Base-by-base conservation (phyloP, 2,797 vertebrate genomes). In the Vultur gryphus region DNA sequence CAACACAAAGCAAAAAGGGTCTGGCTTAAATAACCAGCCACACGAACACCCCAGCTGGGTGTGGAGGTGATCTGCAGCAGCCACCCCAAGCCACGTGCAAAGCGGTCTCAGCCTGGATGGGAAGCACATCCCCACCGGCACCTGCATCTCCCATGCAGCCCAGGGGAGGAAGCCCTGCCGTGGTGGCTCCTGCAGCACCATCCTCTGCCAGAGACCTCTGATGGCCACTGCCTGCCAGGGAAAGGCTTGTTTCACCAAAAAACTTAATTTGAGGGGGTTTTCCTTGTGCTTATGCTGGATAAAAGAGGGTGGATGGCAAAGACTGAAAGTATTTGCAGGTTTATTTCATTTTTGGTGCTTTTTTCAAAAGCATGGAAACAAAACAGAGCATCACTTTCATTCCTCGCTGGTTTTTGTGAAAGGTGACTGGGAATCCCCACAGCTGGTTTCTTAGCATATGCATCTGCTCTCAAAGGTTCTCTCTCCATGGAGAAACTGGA, bases 21-120 rank as follows among this genome's bases (percentile, higher is more conserved):
- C 54, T 46, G 58, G 49, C 11, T 52, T 48, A 41, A 71, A 66
- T 17, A 46, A 37, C 17, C 16, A 31, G 39, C 54, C 51, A 24
- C 1, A 0, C 0, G 0, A 51, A 35, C 3, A 2, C 29, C 64
- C 46, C 2, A 1, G 58, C n/a, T 43, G 48, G 48, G 20, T 3
- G 5, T 2, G 9, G 39, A 28, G 59, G 39, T 17, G 19, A 62
- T 18, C 15, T 16, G 31, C 48, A 48, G 58, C 46, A 33, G 16
- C 20, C 44, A 8, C 20, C 43, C 8, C n/a, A 28, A 51, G 39
- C 18, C 57, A 21, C 6, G 0, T 2, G 14, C 26, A 11, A n/a
- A 44, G 46, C 2, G 0, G 17, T 20, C 52, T 52, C 52, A 20
- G 70, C 26, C 33, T 8, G 25, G 43, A 24, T 28, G 54, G 23